Evolutionary conservation across 2,888 invertebrate species (phyloP).

Genomic region (Sarcophaga caerulescens): DNA sequence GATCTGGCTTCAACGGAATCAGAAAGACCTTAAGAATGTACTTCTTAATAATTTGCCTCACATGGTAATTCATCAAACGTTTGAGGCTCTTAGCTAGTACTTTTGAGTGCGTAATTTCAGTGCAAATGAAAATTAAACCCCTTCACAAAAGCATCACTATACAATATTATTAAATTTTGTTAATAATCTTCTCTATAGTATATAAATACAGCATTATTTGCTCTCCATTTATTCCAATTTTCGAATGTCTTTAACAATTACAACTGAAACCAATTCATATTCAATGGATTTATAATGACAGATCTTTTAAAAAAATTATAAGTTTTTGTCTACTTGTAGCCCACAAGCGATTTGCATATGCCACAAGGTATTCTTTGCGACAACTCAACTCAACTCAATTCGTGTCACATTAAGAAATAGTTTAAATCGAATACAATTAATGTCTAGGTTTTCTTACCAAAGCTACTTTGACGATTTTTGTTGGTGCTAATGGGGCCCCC

Average conservation of each 20-base stretch:
- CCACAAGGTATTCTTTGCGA: slow-evolving; percentile 1
- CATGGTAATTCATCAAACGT: too few relatives aligned
- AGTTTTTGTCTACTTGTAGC: neutral
- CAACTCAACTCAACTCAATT: slow-evolving; percentile 4
- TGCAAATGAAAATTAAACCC: too few relatives aligned
- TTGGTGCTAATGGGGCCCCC: slow-evolving; percentile 3
- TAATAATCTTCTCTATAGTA: too few relatives aligned
- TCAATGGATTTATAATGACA: neutral
- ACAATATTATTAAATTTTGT: too few relatives aligned
- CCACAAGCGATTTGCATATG: slow-evolving; percentile 12
- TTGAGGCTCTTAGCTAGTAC: too few relatives aligned
- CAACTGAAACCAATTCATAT: neutral
- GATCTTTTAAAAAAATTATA: neutral
- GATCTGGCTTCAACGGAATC: too few relatives aligned
- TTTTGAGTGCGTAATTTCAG: too few relatives aligned
- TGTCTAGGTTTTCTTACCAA: slow-evolving; percentile 9
- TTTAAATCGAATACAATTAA: slow-evolving; percentile 23
- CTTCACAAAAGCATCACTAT: too few relatives aligned
- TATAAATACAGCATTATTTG: too few relatives aligned
- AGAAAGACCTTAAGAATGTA: too few relatives aligned
- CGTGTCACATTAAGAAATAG: slow-evolving; percentile 50
- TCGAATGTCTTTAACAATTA: neutral
- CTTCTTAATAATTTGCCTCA: too few relatives aligned
- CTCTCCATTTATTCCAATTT: neutral
- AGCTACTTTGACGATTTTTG: slow-evolving; percentile 4